Percentiles rank a stretch among this genome's conserved stretches.
Conservation (phyloP, 1,140 invertebrate genomes). For the Drosophila grimshawi region DNA sequence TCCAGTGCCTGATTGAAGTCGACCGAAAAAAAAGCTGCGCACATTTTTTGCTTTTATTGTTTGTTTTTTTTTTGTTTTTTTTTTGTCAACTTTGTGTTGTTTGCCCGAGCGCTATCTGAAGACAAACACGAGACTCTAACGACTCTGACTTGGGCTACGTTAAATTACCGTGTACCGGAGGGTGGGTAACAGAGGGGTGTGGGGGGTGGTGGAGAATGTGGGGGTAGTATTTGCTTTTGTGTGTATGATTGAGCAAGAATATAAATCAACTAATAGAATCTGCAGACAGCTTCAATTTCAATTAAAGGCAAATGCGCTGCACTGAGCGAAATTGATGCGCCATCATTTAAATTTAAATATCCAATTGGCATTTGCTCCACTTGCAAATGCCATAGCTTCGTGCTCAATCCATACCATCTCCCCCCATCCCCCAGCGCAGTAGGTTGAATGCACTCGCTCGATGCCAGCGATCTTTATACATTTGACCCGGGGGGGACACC, state of each 20-base stretch:
- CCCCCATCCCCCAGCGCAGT: not conserved
- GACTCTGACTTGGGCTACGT: not conserved
- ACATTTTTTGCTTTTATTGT: constrained; percentile 10
- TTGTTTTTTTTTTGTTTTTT: constrained; percentile 1
- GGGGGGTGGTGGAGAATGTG: not conserved
- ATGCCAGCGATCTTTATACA: constrained; percentile 43
- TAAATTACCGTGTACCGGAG: not conserved
- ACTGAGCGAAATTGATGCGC: constrained; percentile 66
- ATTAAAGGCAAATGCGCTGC: constrained; percentile 59
- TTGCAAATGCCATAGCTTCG: constrained; percentile 27
- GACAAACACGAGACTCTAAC: constrained; percentile 39
- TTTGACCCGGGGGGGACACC: constrained; percentile 55
- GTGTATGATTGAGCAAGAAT: constrained; percentile 49
- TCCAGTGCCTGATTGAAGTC: constrained; percentile 59
- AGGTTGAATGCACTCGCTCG: constrained; percentile 39
- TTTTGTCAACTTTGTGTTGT: constrained; percentile 11
- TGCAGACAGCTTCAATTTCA: constrained; percentile 80
- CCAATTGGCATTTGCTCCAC: constrained; percentile 73
- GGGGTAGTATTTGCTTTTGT: constrained; percentile 12
- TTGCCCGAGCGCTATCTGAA: constrained; percentile 34
- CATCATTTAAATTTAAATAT: constrained; percentile 78
- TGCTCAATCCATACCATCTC: not conserved
- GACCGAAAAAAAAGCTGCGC: constrained; percentile 53
- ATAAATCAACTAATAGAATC: constrained; percentile 80
- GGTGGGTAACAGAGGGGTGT: not conserved